These are phyloP conservation scores for Neotragus pygmaeus DNA, from an alignment of 2,113 vertebrate species.

Conservation along the genomic window DNA sequence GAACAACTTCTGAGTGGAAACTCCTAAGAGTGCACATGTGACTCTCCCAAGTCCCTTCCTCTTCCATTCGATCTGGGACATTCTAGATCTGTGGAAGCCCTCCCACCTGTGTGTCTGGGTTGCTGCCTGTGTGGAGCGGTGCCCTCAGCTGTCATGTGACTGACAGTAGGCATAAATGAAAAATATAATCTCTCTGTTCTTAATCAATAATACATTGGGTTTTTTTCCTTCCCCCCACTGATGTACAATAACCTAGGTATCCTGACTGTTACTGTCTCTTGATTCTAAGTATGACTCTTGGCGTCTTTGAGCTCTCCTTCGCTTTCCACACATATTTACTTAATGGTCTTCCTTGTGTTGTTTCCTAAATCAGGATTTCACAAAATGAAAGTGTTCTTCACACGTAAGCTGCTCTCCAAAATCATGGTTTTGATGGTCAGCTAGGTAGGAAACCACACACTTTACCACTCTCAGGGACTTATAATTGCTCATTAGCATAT, in stretches of 20 bases:
- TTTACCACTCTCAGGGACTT: slow-evolving; percentile 21
- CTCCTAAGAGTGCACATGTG: background rate
- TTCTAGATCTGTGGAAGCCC: background rate
- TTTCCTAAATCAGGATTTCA: background rate
- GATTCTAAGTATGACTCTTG: background rate
- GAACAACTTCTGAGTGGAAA: background rate
- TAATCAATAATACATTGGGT: background rate
- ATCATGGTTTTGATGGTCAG: background rate
- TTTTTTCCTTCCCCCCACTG: no score
- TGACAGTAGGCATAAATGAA: background rate
- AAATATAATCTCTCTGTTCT: background rate
- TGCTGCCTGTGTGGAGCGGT: background rate
- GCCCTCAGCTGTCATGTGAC: background rate
- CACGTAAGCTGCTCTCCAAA: background rate
- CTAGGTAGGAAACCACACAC: background rate
- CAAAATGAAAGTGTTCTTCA: background rate
- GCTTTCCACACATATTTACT: background rate
- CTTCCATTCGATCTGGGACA: background rate
- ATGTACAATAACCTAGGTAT: background rate
- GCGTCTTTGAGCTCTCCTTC: background rate
- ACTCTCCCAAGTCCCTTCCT: background rate
- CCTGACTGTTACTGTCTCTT: background rate
- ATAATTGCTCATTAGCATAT: slow-evolving; percentile 52
- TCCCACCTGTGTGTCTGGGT: background rate
- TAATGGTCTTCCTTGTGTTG: background rate